A percentile compares a stretch with the other conserved stretches of the same genome.
These are phyloP conservation scores for Tridacna gigas DNA, from an alignment of 2,888 invertebrate species.

Conservation along the genomic window DNA sequence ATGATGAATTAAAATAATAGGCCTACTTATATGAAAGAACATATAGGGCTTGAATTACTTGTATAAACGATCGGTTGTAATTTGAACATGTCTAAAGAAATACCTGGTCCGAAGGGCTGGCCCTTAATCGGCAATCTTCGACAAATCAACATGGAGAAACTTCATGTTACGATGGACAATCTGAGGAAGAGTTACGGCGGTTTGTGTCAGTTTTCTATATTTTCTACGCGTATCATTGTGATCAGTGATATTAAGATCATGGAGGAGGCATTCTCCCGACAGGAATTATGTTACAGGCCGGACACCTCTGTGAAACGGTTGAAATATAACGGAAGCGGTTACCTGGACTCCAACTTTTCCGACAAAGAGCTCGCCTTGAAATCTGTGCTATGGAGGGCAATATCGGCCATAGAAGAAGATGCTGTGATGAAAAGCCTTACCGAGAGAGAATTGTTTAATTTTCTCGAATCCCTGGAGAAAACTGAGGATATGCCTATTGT, in stretches of 20 bases:
- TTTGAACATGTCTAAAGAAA: background rate
- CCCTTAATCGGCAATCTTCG: background rate
- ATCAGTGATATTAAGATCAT: conserved; percentile 13
- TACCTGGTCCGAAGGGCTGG: conserved; percentile 11
- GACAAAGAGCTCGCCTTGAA: conserved; percentile 4
- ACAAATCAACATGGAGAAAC: background rate
- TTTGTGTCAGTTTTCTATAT: background rate
- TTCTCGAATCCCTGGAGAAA: background rate
- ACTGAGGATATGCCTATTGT: background rate
- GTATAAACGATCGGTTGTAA: too few species aligned
- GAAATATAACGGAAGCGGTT: conserved; percentile 18
- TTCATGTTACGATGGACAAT: conserved; percentile 1
- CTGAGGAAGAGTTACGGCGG: background rate
- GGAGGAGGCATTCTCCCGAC: background rate
- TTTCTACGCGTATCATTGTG: background rate
- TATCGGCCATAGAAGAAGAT: background rate
- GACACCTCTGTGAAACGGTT: conserved; percentile 5
- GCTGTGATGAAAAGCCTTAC: background rate
- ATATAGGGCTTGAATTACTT: too few species aligned
- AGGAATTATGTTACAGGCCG: conserved; percentile 4
- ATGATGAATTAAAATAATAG: too few species aligned
- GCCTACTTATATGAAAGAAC: too few species aligned
- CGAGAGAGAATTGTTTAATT: background rate
- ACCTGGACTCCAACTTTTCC: conserved; percentile 14
- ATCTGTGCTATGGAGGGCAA: conserved; percentile 7